Percentiles rank a stretch among this genome's conserved stretches.
phyloP scores from a whole-genome alignment of 2,888 invertebrate species.

The Leptopterna dolabrata region DNA sequence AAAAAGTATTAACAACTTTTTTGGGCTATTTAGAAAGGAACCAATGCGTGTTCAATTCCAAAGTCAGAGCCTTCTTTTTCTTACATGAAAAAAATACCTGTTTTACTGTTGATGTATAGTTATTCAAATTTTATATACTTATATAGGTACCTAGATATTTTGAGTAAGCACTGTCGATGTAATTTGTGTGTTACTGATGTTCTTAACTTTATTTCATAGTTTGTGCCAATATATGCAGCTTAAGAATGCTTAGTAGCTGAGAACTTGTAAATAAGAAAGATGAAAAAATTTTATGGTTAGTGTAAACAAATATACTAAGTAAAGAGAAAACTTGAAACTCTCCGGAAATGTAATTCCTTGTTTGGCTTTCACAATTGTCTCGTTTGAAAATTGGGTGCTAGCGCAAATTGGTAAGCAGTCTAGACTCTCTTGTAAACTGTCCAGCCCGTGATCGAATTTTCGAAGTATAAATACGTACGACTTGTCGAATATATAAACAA shows the following conservation, averaged over 20 bases:
- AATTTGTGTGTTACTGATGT: constrained; percentile 58
- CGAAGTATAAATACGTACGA: neutral
- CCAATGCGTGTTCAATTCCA: constrained; percentile 47
- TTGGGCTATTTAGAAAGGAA: constrained; percentile 49
- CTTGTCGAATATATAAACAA: neutral
- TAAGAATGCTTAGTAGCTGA: constrained; percentile 61
- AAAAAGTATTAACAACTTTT: neutral
- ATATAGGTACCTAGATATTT: constrained; percentile 51
- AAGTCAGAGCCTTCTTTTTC: constrained; percentile 54
- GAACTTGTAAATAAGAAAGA: constrained; percentile 56
- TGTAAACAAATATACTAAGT: constrained; percentile 33
- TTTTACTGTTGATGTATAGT: constrained; percentile 60
- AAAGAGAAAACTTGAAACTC: constrained; percentile 47
- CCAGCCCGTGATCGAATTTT: neutral
- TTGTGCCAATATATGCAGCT: constrained; percentile 62
- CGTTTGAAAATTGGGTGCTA: constrained; percentile 38
- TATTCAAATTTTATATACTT: constrained; percentile 57
- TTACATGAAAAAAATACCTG: constrained; percentile 51
- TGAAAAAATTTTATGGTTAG: constrained; percentile 57
- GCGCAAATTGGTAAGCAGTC: constrained; percentile 13
- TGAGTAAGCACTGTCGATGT: constrained; percentile 57
- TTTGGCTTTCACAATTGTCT: constrained; percentile 51
- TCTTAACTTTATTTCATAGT: constrained; percentile 60
- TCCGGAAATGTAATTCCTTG: constrained; percentile 40
- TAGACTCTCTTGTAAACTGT: neutral